A percentile compares a stretch with the other conserved stretches of the same genome.
These are phyloP conservation scores for Athene cunicularia DNA, from an alignment of 2,113 vertebrate species.

Conservation along the genomic window DNA sequence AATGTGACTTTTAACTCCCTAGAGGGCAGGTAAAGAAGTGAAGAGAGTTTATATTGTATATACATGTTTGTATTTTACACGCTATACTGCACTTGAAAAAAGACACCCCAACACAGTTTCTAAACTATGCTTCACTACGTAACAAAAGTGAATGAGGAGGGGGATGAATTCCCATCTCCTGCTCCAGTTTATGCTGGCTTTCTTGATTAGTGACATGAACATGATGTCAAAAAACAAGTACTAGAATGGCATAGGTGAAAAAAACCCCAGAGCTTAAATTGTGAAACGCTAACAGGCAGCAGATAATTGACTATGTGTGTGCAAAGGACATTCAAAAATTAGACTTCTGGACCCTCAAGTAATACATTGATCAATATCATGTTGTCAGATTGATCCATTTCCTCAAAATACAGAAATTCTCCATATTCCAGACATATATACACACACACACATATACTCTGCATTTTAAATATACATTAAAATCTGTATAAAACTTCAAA, in stretches of 20 bases:
- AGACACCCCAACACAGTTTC: background rate
- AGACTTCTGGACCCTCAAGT: background rate
- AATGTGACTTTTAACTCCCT: background rate
- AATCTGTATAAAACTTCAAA: background rate
- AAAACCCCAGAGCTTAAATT: background rate
- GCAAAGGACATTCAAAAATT: background rate
- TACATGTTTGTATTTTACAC: background rate
- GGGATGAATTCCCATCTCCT: background rate
- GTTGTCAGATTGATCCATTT: background rate
- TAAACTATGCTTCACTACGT: background rate
- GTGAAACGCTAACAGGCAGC: background rate
- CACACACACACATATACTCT: background rate
- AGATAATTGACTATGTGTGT: background rate
- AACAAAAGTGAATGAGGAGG: background rate
- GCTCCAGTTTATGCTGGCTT: background rate
- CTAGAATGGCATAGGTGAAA: background rate
- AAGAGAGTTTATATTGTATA: background rate
- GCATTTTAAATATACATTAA: background rate
- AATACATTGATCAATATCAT: background rate
- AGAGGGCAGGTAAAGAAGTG: accelerated
- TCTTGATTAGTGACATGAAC: background rate
- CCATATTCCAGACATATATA: background rate
- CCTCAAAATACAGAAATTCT: background rate
- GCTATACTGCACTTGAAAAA: background rate
- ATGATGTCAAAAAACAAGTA: background rate